Base-by-base conservation (phyloP, 2,888 invertebrate species). In the Luffia ferchaultella region DNA sequence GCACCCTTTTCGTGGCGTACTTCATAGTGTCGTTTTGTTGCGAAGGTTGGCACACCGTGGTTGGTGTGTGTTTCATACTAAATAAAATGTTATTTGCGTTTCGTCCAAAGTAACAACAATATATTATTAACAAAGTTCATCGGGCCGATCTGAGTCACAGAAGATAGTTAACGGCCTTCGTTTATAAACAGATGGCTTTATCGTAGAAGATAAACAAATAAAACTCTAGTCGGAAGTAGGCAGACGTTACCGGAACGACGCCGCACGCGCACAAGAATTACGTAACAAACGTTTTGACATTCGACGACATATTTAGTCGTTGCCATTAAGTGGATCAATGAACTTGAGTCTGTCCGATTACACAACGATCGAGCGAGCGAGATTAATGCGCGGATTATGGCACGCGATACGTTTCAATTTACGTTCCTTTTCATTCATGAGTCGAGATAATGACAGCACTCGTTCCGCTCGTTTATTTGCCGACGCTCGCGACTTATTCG, bases 321-420 rank as follows among this genome's bases (percentile, higher is more conserved):
- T 69, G 72, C 70, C 73, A 73, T 75, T 78, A 80, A 78, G 82
- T 80, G 78, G 82, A 82, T 82, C 83, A 82, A 79, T 82, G 83
- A 83, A 82, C 83, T 82, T 82, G 82, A 76, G 78, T 68, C 70
- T 76, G 30, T 12, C 30, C 65, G 64, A 68, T 82, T 77, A 79
- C 78, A 76, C 73, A 82, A 80, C 67, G 68, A 77, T 78, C 76
- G 77, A 71, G 82, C 78, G 78, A 80, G 76, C 72, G 82, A 80
- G 83, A 83, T 83, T 82, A 80, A 82, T 82, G 80, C 70, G 72
- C 74, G 79, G 82, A 79, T 82, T 83, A 82, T 79, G 76, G 80
- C 83, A 83, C 82, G 82, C 82, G 79, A 82, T 80, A 80, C 74
- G 73, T 76, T 82, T 75, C 80, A 75, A 80, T 82, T 80, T 80